Conservation (phyloP, 2,797 vertebrate species). For the Pseudomugil gertrudae region DNA sequence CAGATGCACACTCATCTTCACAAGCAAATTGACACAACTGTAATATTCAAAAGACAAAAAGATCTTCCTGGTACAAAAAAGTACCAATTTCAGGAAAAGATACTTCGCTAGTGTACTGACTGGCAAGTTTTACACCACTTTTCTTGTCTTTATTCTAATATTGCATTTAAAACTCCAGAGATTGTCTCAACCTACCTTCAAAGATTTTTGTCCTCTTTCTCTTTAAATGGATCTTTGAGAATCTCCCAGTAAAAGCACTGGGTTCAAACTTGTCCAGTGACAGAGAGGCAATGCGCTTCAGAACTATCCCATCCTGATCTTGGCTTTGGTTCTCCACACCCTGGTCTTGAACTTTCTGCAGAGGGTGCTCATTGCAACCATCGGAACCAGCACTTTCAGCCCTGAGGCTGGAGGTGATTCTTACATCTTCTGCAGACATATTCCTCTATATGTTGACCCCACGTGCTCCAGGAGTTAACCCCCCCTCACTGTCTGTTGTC, state of each 20-base stretch:
- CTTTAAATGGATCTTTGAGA: slow-evolving; percentile 87
- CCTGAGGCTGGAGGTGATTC: slow-evolving; percentile 53
- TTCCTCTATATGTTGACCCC: slow-evolving; percentile 17
- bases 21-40: slow-evolving; percentile 7
- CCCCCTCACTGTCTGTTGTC: slow-evolving; percentile 24
- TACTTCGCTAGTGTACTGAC: background rate
- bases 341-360: slow-evolving; percentile 36
- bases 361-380: slow-evolving; percentile 24
- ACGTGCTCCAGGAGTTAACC: slow-evolving; percentile 19
- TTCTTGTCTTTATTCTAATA: background rate
- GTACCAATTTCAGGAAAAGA: slow-evolving; percentile 10
- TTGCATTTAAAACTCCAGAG: background rate
- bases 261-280: slow-evolving; percentile 86
- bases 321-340: slow-evolving; percentile 67
- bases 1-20: too few species aligned
- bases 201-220: slow-evolving; percentile 90
- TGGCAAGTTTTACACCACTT: too few species aligned
- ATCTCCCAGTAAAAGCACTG: slow-evolving; percentile 87
- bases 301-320: slow-evolving; percentile 71
- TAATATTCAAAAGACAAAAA: slow-evolving; percentile 8
- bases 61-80: slow-evolving; percentile 11
- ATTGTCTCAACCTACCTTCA: slow-evolving; percentile 83
- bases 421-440: slow-evolving; percentile 81
- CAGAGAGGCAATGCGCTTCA: slow-evolving; percentile 85
- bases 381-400: slow-evolving; percentile 46